Evolutionary conservation across 2,113 vertebrate genomes (phyloP).

Genomic region (Microcebus tavaratra): DNA sequence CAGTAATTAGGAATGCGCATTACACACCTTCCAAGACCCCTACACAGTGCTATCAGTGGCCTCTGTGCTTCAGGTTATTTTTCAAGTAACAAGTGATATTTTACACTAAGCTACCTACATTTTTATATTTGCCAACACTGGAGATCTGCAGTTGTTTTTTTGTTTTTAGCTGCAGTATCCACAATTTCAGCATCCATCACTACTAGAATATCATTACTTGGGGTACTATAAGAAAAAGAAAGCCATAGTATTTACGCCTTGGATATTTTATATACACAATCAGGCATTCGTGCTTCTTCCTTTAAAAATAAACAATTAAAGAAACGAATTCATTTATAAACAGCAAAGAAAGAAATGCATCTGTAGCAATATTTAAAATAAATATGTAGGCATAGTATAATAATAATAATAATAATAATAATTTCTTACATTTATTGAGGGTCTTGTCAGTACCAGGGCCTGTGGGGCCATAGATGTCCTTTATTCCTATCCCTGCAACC

Average conservation of each 20-base stretch:
- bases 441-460: neutral
- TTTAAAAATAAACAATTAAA: constrained; percentile 48
- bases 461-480: neutral
- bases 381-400: neutral
- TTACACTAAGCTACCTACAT: neutral
- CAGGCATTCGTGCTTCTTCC: neutral
- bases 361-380: constrained; percentile 19
- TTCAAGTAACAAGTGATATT: neutral
- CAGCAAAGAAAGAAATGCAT: constrained; percentile 17
- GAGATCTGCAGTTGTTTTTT: neutral
- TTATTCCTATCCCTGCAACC: neutral
- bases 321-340: constrained; percentile 35
- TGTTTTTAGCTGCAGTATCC: neutral
- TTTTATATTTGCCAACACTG: neutral
- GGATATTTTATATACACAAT: neutral
- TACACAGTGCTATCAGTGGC: neutral
- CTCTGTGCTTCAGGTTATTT: neutral
- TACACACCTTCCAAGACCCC: neutral
- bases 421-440: neutral
- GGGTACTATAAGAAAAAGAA: neutral
- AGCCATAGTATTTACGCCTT: constrained; percentile 3
- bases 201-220: constrained; percentile 33
- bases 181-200: neutral
- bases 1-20: neutral
- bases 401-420: neutral